Evolutionary conservation across 2,113 vertebrate genomes (phyloP).

Genomic region (Microcebus griseorufus): DNA sequence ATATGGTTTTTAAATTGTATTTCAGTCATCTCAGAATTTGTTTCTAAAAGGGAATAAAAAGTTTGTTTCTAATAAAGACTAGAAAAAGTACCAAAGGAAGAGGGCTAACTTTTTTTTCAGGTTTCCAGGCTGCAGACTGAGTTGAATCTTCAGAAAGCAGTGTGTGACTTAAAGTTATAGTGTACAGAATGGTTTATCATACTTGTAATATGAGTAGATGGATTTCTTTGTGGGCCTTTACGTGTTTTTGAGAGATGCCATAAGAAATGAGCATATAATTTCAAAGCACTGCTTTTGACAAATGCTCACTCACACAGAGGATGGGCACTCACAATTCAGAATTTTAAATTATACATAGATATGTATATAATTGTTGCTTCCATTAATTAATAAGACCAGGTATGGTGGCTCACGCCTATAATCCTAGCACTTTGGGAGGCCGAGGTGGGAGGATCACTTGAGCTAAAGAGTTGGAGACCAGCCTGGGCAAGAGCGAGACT

Average conservation of each 20-base stretch:
- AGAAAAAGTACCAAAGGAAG: not conserved
- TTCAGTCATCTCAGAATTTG: not conserved
- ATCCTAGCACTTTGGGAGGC: too few species aligned
- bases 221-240: not conserved
- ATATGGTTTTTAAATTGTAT: not conserved
- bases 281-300: not conserved
- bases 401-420: too few species aligned
- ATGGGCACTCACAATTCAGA: not conserved
- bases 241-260: not conserved
- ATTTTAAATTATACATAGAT: not conserved
- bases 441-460: too few species aligned
- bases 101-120: not conserved
- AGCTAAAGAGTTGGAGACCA: too few species aligned
- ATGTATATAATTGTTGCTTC: not conserved
- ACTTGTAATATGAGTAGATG: not conserved
- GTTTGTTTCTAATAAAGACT: not conserved
- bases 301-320: not conserved
- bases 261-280: not conserved
- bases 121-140: not conserved
- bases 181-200: not conserved
- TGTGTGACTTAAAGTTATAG: not conserved
- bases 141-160: conserved; percentile 12
- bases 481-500: too few species aligned
- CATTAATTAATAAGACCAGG: not conserved
- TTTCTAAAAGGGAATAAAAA: conserved; percentile 41